These are phyloP conservation scores for Phaethon lepturus DNA, from an alignment of 2,113 vertebrate genomes.

Conservation along the genomic window DNA sequence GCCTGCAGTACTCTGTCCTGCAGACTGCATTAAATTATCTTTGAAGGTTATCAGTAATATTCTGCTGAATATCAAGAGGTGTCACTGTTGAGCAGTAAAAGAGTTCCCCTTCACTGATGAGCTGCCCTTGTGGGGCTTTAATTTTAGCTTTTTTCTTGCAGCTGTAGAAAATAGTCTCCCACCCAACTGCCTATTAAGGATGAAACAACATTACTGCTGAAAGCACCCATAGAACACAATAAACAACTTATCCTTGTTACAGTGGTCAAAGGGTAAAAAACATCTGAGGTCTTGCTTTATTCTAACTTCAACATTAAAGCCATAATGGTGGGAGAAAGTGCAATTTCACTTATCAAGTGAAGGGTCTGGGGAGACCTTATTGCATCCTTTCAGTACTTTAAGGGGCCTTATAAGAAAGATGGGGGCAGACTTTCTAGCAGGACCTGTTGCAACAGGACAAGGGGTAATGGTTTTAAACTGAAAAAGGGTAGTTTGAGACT, in stretches of 20 bases:
- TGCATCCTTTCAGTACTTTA: too few species aligned
- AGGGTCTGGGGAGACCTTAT: too few species aligned
- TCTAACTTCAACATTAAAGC: not conserved
- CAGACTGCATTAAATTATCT: slow-evolving; percentile 30
- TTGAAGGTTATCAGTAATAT: slow-evolving; percentile 56
- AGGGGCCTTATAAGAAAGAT: too few species aligned
- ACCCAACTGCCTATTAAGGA: not conserved
- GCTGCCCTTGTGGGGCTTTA: slow-evolving; percentile 11
- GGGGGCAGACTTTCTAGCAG: too few species aligned
- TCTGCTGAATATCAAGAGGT: slow-evolving; percentile 55
- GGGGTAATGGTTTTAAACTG: too few species aligned
- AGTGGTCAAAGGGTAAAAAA: not conserved
- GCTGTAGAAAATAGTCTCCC: not conserved
- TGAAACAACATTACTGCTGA: not conserved
- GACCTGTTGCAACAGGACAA: too few species aligned
- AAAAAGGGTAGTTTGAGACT: too few species aligned
- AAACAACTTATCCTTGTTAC: not conserved
- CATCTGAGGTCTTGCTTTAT: not conserved
- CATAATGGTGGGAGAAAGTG: not conserved
- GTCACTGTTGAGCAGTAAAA: slow-evolving; percentile 63
- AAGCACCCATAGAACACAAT: not conserved
- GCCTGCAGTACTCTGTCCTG: slow-evolving; percentile 13
- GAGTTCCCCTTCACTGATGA: slow-evolving; percentile 2
- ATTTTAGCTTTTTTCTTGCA: slow-evolving; percentile 7
- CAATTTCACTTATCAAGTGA: not conserved